A percentile compares a stretch with the other conserved stretches of the same genome.
Evolutionary conservation across 2,113 vertebrate species (phyloP).

Genomic region (Spea bombifrons): DNA sequence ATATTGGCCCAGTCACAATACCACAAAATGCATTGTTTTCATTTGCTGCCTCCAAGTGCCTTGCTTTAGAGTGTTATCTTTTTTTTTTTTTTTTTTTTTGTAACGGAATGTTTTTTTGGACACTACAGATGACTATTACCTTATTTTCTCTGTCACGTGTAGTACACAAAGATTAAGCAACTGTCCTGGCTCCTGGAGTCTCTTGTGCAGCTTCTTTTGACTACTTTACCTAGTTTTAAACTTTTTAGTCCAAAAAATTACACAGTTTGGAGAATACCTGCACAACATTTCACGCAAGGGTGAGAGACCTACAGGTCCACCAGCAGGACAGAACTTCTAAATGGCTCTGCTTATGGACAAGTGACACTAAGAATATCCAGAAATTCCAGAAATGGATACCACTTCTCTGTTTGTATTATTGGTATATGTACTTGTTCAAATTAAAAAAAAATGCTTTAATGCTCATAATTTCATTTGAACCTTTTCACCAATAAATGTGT

Average conservation of each 20-base stretch:
- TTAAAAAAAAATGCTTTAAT: constrained; percentile 23
- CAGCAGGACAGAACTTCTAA: too few species aligned
- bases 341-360: too few species aligned
- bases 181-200: too few species aligned
- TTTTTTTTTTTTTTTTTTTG: not conserved
- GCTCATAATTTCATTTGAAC: constrained; percentile 32
- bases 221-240: too few species aligned
- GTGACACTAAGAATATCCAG: too few species aligned
- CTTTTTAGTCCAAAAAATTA: too few species aligned
- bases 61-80: constrained; percentile 8
- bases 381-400: not conserved
- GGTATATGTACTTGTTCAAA: not conserved
- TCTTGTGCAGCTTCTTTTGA: too few species aligned
- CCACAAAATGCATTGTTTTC: not conserved
- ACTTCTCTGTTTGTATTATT: constrained; percentile 6
- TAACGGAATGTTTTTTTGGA: not conserved
- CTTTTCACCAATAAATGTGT: constrained; percentile 42
- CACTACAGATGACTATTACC: constrained; percentile 24
- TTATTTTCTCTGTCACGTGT: not conserved
- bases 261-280: too few species aligned
- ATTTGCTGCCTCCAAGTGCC: constrained; percentile 4
- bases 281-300: too few species aligned
- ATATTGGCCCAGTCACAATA: not conserved
- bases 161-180: too few species aligned
- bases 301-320: too few species aligned